Base-by-base conservation (phyloP, 2,113 vertebrate genomes). In the Eptatretus burgeri region DNA sequence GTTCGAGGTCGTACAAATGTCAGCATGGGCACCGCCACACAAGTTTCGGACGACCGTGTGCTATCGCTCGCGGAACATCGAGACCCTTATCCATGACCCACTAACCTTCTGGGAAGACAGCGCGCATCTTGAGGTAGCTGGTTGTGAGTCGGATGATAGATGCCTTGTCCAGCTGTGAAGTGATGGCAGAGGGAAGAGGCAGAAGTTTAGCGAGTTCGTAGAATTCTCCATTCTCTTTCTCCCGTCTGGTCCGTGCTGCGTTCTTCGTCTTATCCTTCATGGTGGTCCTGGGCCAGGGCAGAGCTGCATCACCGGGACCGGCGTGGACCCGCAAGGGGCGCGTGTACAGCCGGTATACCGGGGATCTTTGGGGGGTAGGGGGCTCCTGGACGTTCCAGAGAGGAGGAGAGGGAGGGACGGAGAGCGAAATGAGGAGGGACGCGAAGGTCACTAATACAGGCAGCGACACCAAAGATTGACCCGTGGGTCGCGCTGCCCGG, bases 251-350 rank as follows among this genome's bases (percentile, higher is more conserved):
- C 73, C 91, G 84, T 71, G 91, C 91, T 63, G 91, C 91, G 71
- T 98, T 98, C 74, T 95, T 98, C 17, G 89, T 95, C 72, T 98
- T 98, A 76, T 98, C 91, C 80, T 95, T 98, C 91, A 98, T 96
- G 63, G 75, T 78, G 78, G 3, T 41, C 27, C 27, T 41, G 7
- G 27, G 27, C 27, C 27, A 3, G 27, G 27, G 27, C 27, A 41
- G 27, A 41, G 27, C 27, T 41, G 27, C 27, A 41, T 41, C 27
- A 41, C 27, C 27, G 27, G 27, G 27, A 41, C 27, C 27, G 27
- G 27, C 27, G 27, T 41, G 27, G 27, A 41, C 27, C 27, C 27
- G 27, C 27, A 41, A 41, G 27, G 27, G 27, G 27, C 27, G 27
- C 27, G 27, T 41, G 27, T 41, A 41, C 27, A 41, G 27, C 27